Percentiles rank a stretch among this genome's conserved stretches.
These are phyloP conservation scores for Plotosus lineatus DNA, from an alignment of 2,113 vertebrate genomes.

Conservation along the genomic window DNA sequence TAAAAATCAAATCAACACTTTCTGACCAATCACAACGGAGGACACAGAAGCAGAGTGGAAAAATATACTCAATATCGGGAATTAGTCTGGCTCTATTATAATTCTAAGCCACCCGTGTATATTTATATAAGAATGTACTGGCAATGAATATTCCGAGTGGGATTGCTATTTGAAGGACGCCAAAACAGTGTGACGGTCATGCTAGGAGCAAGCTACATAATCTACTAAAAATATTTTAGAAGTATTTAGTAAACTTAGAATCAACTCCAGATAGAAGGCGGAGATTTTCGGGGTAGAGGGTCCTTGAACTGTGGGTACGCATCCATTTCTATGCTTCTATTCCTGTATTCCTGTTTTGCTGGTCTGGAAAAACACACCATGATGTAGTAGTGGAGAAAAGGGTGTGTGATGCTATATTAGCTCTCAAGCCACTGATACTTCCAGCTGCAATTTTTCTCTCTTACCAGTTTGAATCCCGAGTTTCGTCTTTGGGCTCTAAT, in stretches of 20 bases:
- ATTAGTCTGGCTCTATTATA: neutral
- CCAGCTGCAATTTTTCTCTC: neutral
- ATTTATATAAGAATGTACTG: neutral
- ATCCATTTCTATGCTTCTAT: neutral
- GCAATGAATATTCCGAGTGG: neutral
- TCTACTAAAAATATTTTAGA: neutral
- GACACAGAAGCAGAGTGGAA: neutral
- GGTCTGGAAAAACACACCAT: neutral
- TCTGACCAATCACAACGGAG: neutral
- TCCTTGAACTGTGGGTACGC: neutral
- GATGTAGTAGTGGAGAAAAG: conserved; percentile 1
- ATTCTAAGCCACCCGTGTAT: neutral
- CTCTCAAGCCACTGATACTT: neutral
- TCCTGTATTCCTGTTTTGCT: neutral
- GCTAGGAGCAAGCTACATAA: neutral
- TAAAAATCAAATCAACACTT: neutral
- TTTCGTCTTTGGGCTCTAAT: conserved; percentile 20
- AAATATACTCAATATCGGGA: neutral
- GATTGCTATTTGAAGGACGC: neutral
- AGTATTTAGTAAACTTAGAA: neutral
- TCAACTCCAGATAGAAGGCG: neutral
- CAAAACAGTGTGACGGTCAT: neutral
- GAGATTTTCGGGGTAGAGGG: neutral
- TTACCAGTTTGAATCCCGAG: neutral
- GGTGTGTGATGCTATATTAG: neutral